Evolutionary conservation across 2,797 vertebrate species (phyloP).

Genomic region (Thunnus albacares): DNA sequence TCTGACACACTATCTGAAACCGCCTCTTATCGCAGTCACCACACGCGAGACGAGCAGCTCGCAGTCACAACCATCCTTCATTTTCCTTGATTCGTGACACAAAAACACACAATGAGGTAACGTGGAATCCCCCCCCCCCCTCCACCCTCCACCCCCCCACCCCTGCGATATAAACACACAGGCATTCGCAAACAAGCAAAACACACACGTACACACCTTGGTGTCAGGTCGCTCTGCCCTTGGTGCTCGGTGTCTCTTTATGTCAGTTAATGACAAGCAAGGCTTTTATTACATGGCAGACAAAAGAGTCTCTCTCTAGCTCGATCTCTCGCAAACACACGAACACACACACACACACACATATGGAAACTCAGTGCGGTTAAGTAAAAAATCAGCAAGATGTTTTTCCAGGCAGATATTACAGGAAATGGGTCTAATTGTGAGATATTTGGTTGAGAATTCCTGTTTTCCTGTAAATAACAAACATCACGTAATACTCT

Average conservation of each 20-base stretch:
- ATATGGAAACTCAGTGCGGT: neutral
- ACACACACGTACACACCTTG: slow-evolving; percentile 58
- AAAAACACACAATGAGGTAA: slow-evolving; percentile 58
- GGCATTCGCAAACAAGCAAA: slow-evolving; percentile 52
- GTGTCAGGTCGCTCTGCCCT: slow-evolving; percentile 86
- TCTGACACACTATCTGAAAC: slow-evolving; percentile 48
- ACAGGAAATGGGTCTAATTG: slow-evolving; percentile 34
- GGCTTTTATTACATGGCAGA: slow-evolving; percentile 76
- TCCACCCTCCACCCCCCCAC: neutral
- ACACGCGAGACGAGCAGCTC: slow-evolving; percentile 38
- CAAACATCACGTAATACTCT: neutral
- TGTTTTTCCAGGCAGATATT: slow-evolving; percentile 29
- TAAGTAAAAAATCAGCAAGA: slow-evolving; percentile 14
- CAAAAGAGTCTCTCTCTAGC: slow-evolving; percentile 62
- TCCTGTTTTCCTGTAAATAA: slow-evolving; percentile 30
- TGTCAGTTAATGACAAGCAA: slow-evolving; percentile 80
- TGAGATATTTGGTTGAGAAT: slow-evolving; percentile 19
- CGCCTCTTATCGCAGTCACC: slow-evolving; percentile 43
- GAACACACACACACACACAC: neutral
- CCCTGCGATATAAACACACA: slow-evolving; percentile 55
- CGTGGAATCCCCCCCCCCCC: slow-evolving; percentile 46
- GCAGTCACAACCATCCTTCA: slow-evolving; percentile 56
- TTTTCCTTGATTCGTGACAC: slow-evolving; percentile 55
- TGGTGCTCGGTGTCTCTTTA: slow-evolving; percentile 76
- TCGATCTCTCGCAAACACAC: slow-evolving; percentile 29